phyloP scores from a whole-genome alignment of 2,797 vertebrate species.

The Sebastes trivittatus region DNA sequence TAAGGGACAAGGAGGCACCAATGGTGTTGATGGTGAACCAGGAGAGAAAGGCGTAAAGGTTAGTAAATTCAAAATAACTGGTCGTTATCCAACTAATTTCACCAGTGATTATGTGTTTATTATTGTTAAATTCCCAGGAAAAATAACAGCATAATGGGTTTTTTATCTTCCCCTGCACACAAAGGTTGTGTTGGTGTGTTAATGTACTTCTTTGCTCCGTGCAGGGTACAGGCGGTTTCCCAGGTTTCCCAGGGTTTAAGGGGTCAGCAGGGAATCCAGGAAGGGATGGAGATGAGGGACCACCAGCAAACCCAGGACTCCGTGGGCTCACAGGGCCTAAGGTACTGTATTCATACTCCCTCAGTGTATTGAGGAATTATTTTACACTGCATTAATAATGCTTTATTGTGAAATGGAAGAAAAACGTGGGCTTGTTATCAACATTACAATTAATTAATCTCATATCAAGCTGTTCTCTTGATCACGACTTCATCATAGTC shows the following conservation, averaged over 20 bases:
- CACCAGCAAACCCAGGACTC: slow-evolving; percentile 76
- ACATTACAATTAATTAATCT: neutral
- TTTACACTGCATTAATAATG: neutral
- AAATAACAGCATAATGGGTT: neutral
- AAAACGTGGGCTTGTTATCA: neutral
- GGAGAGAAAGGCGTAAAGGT: slow-evolving; percentile 90
- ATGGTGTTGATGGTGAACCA: slow-evolving; percentile 76
- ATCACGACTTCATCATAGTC: neutral
- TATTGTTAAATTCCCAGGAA: neutral
- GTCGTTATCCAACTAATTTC: neutral
- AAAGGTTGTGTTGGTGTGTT: neutral
- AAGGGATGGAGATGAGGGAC: slow-evolving; percentile 74
- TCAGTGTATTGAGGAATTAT: neutral
- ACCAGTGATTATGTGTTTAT: neutral
- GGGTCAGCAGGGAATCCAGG: slow-evolving; percentile 84
- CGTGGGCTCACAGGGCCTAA: slow-evolving; percentile 83
- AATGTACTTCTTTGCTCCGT: neutral
- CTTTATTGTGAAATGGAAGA: neutral
- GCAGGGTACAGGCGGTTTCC: slow-evolving; percentile 86
- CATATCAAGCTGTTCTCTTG: neutral
- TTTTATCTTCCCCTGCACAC: neutral
- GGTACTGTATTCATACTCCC: slow-evolving; percentile 66
- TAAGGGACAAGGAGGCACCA: slow-evolving; percentile 79
- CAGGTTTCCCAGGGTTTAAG: slow-evolving; percentile 89
- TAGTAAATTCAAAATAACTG: slow-evolving; percentile 3